phyloP scores from a whole-genome alignment of 2,113 vertebrate genomes.

The Varanus komodoensis region DNA sequence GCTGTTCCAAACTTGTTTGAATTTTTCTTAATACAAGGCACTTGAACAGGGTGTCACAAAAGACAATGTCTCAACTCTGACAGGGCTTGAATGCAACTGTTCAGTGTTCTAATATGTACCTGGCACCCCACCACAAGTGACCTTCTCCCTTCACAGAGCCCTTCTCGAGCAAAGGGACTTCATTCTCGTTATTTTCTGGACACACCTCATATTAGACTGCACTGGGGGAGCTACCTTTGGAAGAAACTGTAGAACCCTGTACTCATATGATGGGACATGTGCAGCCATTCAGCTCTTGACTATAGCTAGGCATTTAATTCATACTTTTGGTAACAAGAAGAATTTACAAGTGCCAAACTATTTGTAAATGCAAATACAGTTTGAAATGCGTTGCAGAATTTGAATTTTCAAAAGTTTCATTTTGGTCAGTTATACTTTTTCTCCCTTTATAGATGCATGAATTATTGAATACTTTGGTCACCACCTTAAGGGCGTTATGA shows the following conservation, averaged over 20 bases:
- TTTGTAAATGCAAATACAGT: rapidly evolving
- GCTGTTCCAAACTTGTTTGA: too few relatives aligned
- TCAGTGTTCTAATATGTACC: too few relatives aligned
- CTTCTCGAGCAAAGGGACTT: too few relatives aligned
- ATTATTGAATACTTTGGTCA: background rate
- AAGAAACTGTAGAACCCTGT: background rate
- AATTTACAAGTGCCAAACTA: rapidly evolving
- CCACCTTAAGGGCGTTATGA: background rate
- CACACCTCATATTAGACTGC: too few relatives aligned
- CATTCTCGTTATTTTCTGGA: too few relatives aligned
- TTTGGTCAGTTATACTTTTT: rapidly evolving
- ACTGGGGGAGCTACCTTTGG: background rate
- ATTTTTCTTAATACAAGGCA: too few relatives aligned
- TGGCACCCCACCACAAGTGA: too few relatives aligned
- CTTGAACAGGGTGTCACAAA: too few relatives aligned
- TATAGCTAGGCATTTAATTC: background rate
- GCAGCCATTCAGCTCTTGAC: background rate
- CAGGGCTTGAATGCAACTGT: too few relatives aligned
- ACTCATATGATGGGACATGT: background rate
- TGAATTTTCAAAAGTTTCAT: background rate
- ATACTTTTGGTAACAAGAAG: background rate
- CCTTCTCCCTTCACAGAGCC: too few relatives aligned
- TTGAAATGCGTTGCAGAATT: background rate
- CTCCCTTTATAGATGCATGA: background rate
- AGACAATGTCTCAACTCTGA: too few relatives aligned